These are phyloP conservation scores for Calameuta idolon DNA, from an alignment of 2,888 invertebrate genomes.

Conservation along the genomic window DNA sequence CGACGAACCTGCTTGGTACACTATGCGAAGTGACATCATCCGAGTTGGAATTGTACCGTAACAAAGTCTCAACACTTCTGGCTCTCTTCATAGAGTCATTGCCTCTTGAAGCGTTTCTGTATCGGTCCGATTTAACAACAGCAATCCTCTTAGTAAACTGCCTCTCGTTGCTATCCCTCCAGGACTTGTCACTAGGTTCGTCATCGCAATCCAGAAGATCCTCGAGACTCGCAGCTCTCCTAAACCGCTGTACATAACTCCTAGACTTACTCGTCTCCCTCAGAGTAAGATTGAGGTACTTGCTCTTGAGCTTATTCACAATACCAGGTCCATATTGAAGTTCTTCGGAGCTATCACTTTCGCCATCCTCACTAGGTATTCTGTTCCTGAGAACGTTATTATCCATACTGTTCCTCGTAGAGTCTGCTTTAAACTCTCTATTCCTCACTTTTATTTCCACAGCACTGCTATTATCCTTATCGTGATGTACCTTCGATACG, in stretches of 20 bases:
- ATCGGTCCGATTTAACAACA: constrained; percentile 63
- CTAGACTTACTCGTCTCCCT: constrained; percentile 76
- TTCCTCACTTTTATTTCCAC: constrained; percentile 33
- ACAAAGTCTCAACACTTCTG: constrained; percentile 86
- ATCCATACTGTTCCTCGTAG: constrained; percentile 27
- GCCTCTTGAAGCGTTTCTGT: constrained; percentile 70
- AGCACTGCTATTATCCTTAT: constrained; percentile 1
- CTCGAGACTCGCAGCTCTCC: constrained; percentile 87
- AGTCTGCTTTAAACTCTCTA: constrained; percentile 68
- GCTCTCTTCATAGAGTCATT: constrained; percentile 83
- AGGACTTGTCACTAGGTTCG: constrained; percentile 29
- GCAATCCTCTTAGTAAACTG: constrained; percentile 52
- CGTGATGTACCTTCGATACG: constrained; percentile 28
- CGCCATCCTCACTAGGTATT: constrained; percentile 58
- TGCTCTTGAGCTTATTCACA: constrained; percentile 87
- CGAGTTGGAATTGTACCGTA: constrained; percentile 72
- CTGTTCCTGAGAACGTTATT: constrained; percentile 8
- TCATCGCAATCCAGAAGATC: constrained; percentile 81
- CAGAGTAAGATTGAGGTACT: constrained; percentile 86
- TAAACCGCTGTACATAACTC: constrained; percentile 76
- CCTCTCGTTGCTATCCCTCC: constrained; percentile 21
- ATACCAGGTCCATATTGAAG: constrained; percentile 92
- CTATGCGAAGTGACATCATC: constrained; percentile 34
- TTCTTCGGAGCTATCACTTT: constrained; percentile 79
- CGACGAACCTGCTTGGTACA: constrained; percentile 18